Percentiles rank a stretch among this genome's conserved stretches.
Conservation (phyloP, 2,888 invertebrate species). For the Piscicola geometra region DNA sequence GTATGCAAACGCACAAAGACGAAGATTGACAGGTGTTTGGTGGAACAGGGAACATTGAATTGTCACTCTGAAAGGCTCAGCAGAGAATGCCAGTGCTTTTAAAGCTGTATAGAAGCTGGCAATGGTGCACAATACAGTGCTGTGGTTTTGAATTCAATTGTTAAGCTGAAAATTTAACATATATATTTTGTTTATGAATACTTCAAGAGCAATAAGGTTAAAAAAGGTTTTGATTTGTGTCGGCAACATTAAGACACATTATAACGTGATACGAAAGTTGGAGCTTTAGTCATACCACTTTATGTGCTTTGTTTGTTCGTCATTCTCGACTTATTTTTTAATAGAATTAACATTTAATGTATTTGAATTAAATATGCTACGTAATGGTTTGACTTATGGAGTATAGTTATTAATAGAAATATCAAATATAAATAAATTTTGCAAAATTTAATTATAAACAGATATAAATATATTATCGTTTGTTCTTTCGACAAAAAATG, state of each 20-base stretch:
- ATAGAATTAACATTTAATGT: background rate
- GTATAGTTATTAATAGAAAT: background rate
- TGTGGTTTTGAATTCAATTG: no score
- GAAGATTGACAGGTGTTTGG: no score
- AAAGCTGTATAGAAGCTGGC: no score
- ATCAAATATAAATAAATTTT: background rate
- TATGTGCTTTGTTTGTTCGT: conserved; percentile 18
- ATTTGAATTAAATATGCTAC: background rate
- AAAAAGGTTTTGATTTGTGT: no score
- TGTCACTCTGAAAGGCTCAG: no score
- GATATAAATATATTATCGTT: conserved; percentile 3
- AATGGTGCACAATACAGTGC: no score
- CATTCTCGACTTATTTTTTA: background rate
- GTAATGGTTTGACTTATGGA: background rate
- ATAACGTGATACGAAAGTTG: background rate
- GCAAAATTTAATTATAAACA: background rate
- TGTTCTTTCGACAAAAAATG: conserved; percentile 8
- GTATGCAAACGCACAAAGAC: no score
- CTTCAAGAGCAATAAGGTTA: no score
- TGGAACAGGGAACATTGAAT: no score
- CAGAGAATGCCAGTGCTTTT: no score
- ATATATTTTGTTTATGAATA: no score
- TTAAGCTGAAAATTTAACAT: no score
- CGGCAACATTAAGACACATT: background rate
- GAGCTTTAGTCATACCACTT: conserved; percentile 1